Conservation (phyloP, 2,888 invertebrate species). For the Papilio protenor region DNA sequence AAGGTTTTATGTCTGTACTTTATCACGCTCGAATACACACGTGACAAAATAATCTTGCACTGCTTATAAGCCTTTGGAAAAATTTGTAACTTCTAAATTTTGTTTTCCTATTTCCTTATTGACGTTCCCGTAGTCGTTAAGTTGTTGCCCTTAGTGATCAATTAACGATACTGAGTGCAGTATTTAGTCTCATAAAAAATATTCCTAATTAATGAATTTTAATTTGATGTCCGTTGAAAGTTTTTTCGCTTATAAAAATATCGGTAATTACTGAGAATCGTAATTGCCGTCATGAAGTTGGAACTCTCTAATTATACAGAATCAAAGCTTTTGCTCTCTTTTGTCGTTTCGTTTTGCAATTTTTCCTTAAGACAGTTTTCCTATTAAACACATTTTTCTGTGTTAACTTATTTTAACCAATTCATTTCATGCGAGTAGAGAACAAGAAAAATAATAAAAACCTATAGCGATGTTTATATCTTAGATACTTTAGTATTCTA, state of each 20-base stretch:
- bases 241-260: background rate
- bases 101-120: background rate
- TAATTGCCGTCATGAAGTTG: constrained; percentile 19
- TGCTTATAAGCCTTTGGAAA: background rate
- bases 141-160: background rate
- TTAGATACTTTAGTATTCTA: background rate
- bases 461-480: too few species aligned
- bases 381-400: background rate
- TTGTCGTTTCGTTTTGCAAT: background rate
- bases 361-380: constrained; percentile 19
- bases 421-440: too few species aligned
- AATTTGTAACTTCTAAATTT: background rate
- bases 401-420: background rate
- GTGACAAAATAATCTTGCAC: background rate
- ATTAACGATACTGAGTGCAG: background rate
- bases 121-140: too few species aligned
- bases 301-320: constrained; percentile 20
- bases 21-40: background rate
- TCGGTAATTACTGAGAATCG: constrained; percentile 16
- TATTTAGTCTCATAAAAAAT: background rate
- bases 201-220: background rate
- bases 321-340: constrained; percentile 14
- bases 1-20: constrained; percentile 5
- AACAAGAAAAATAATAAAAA: too few species aligned
- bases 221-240: constrained; percentile 2